Conservation (phyloP, 2,113 vertebrate species). For the Paedocypris sp. region DNA sequence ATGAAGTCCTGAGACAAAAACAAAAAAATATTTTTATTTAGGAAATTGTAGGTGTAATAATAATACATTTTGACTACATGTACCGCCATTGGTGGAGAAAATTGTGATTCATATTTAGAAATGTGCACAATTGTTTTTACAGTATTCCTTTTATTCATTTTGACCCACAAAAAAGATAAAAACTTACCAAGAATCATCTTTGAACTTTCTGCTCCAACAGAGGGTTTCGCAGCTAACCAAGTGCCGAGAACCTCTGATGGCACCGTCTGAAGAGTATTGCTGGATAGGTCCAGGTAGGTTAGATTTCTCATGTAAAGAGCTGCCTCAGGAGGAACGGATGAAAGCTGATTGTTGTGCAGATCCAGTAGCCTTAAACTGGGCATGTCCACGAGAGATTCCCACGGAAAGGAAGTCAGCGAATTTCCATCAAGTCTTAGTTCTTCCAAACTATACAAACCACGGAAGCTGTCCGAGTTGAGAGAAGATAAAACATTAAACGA, state of each 20-base stretch:
- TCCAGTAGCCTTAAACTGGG: conserved; percentile 82
- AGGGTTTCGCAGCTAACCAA: conserved; percentile 69
- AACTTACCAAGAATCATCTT: conserved; percentile 83
- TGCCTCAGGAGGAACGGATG: conserved; percentile 69
- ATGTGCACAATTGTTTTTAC: too few species aligned
- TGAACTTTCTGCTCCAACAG: conserved; percentile 65
- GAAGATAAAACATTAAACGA: conserved; percentile 80
- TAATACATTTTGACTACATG: too few species aligned
- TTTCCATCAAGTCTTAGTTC: conserved; percentile 90
- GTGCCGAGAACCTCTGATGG: conserved; percentile 72
- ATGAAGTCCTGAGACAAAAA: conserved; percentile 74
- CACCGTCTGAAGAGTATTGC: conserved; percentile 83
- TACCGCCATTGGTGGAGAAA: too few species aligned
- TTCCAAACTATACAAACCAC: conserved; percentile 69
- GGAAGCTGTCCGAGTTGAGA: conserved; percentile 70
- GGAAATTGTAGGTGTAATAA: background rate
- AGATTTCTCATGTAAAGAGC: conserved; percentile 73
- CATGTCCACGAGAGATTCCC: conserved; percentile 77
- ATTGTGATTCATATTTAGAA: too few species aligned
- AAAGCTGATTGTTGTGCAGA: conserved; percentile 84
- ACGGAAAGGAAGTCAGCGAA: conserved; percentile 76
- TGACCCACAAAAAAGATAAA: too few species aligned
- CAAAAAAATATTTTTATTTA: background rate
- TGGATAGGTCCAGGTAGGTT: conserved; percentile 89
- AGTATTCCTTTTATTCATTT: too few species aligned